A percentile compares a stretch with the other conserved stretches of the same genome.
phyloP scores from a whole-genome alignment of 2,888 invertebrate genomes.

The Phortica magna region DNA sequence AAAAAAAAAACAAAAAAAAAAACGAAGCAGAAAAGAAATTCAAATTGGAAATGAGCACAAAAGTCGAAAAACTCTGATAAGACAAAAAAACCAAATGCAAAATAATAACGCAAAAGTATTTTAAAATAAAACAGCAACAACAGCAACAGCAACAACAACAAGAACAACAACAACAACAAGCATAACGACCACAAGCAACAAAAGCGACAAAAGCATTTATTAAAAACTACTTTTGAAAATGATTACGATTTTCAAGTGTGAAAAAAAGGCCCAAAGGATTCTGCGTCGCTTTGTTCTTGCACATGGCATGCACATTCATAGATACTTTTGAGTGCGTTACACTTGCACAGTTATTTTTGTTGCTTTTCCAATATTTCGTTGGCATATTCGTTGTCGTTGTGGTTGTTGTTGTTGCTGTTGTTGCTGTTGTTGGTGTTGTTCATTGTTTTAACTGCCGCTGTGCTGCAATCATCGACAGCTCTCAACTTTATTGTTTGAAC shows the following conservation, averaged over 20 bases:
- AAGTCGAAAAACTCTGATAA: slow-evolving; percentile 1
- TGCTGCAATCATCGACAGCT: neutral
- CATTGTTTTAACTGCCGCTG: neutral
- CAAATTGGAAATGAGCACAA: neutral
- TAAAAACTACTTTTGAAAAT: neutral
- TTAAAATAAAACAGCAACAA: neutral
- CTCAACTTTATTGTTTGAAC: neutral
- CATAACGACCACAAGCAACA: neutral
- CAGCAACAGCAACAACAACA: neutral
- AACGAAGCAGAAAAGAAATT: neutral
- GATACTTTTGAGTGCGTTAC: slow-evolving; percentile 7
- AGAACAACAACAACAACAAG: neutral
- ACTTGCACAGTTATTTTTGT: neutral
- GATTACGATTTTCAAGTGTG: neutral
- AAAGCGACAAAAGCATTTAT: neutral
- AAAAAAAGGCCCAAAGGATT: neutral
- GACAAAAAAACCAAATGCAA: neutral
- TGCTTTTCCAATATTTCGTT: neutral
- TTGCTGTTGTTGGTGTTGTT: neutral
- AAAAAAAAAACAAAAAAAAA: slow-evolving; percentile 6
- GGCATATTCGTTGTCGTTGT: neutral
- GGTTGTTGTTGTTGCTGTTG: neutral
- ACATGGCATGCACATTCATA: neutral
- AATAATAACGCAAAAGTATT: slow-evolving; percentile 17
- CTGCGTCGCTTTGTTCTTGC: neutral